Conservation (phyloP, 2,797 vertebrate species). For the Cyprinella venusta region DNA sequence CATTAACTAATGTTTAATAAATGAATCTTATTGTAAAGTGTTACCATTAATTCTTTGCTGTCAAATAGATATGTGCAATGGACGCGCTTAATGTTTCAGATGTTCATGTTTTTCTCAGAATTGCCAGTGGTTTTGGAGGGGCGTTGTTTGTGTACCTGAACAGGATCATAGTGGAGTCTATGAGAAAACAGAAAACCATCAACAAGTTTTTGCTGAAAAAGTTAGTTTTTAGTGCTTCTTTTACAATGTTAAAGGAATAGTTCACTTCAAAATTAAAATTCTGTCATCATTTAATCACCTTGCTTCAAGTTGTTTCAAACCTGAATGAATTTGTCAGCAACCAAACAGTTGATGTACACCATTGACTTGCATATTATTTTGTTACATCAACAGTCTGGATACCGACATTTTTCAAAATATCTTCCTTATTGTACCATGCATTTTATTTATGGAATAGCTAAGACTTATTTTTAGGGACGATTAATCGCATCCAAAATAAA, state of each 20-base stretch:
- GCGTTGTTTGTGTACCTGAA: slow-evolving; percentile 97
- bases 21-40: too few relatives aligned
- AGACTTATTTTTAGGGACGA: too few relatives aligned
- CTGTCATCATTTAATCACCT: too few relatives aligned
- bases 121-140: slow-evolving; percentile 94
- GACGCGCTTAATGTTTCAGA: slow-evolving; percentile 46
- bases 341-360: too few relatives aligned
- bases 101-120: slow-evolving; percentile 74
- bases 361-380: too few relatives aligned
- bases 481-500: too few relatives aligned
- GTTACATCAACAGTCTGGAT: too few relatives aligned
- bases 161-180: slow-evolving; percentile 95
- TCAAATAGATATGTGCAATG: not conserved
- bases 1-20: too few relatives aligned
- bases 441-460: not conserved
- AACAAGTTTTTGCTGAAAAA: slow-evolving; percentile 98
- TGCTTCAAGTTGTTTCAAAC: too few relatives aligned
- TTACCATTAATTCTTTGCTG: not conserved
- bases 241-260: not conserved
- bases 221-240: slow-evolving; percentile 75
- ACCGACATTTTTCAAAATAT: too few relatives aligned
- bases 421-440: not conserved
- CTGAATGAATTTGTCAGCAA: too few relatives aligned
- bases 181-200: slow-evolving; percentile 97
- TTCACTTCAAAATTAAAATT: too few relatives aligned